Evolutionary conservation across 2,797 vertebrate species (phyloP).

Genomic region (Leucoraja ocellata): DNA sequence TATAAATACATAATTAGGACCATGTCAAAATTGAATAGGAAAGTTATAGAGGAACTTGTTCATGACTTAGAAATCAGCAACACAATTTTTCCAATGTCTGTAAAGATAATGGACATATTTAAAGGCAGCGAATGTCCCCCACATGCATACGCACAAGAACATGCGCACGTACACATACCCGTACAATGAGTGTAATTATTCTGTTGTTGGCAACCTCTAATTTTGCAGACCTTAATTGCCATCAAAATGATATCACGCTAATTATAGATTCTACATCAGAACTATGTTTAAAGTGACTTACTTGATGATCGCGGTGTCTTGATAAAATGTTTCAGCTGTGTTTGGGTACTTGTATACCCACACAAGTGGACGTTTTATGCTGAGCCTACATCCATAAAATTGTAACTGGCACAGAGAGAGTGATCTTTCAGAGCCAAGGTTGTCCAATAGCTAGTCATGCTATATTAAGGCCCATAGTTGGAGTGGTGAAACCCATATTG

Average conservation of each 20-base stretch:
- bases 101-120: background rate
- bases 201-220: background rate
- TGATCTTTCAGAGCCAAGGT: background rate
- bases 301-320: background rate
- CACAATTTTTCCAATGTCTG: background rate
- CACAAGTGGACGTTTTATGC: background rate
- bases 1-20: background rate
- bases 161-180: too few species aligned
- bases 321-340: background rate
- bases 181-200: background rate
- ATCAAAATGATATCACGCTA: background rate
- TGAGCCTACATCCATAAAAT: background rate
- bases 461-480: background rate
- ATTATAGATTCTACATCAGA: conserved; percentile 17
- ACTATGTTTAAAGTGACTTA: conserved; percentile 9
- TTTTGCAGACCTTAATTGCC: background rate
- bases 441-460: background rate
- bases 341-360: background rate
- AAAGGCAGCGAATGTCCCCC: background rate
- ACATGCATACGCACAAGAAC: background rate
- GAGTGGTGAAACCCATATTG: background rate
- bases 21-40: background rate
- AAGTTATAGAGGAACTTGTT: background rate
- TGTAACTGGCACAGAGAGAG: background rate
- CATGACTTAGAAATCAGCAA: background rate